phyloP scores from a whole-genome alignment of 2,113 vertebrate genomes.

The Nettapus auritus region DNA sequence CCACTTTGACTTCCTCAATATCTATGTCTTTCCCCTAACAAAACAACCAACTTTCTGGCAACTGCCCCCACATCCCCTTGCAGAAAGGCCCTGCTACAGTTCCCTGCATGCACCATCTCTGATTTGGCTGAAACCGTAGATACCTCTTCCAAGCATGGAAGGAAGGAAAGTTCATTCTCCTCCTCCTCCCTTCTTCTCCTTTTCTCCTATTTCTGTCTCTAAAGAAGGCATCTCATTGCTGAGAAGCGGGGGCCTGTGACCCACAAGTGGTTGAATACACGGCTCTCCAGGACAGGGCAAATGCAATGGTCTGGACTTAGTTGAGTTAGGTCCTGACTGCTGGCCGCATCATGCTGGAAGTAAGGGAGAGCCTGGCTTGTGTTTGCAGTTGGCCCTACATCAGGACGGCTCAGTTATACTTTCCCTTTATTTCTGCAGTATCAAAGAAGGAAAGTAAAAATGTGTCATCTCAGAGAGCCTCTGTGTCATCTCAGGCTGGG shows the following conservation, averaged over 20 bases:
- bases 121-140: accelerated
- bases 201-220: background rate
- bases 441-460: background rate
- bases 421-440: background rate
- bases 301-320: background rate
- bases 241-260: accelerated
- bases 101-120: background rate
- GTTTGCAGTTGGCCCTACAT: background rate
- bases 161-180: background rate
- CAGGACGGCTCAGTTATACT: background rate
- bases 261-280: background rate
- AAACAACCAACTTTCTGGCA: background rate
- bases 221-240: background rate
- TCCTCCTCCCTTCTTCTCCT: background rate
- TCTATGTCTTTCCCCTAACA: background rate
- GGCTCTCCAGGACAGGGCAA: background rate
- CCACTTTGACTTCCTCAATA: background rate
- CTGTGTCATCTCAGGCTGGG: background rate
- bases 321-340: background rate
- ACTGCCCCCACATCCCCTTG: background rate
- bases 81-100: background rate
- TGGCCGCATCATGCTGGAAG: background rate
- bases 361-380: background rate
- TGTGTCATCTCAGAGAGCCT: background rate
- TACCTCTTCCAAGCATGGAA: background rate